Conservation (phyloP, 2,113 vertebrate species). For the Psilopsiagon aymara region DNA sequence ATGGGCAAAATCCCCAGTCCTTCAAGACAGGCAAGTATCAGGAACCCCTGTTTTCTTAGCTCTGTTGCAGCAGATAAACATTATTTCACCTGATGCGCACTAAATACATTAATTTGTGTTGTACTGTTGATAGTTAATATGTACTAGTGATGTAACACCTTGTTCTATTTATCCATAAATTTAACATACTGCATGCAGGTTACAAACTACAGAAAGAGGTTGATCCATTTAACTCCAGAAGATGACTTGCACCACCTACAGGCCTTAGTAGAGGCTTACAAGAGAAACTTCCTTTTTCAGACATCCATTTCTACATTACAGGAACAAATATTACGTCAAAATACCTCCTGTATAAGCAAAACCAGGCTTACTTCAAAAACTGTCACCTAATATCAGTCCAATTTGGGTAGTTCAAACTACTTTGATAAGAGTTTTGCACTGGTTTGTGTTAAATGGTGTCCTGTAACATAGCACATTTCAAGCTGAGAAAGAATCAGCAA, state of each 20-base stretch:
- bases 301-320: not conserved
- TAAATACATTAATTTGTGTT: not conserved
- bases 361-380: not conserved
- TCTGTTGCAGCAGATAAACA: not conserved
- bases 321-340: not conserved
- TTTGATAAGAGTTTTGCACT: not conserved
- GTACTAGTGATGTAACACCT: not conserved
- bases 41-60: not conserved
- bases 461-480: not conserved
- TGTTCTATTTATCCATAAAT: not conserved
- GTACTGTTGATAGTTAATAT: not conserved
- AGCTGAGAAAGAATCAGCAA: not conserved
- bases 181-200: not conserved
- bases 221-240: not conserved
- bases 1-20: not conserved
- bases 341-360: not conserved
- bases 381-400: not conserved
- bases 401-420: not conserved
- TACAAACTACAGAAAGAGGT: not conserved
- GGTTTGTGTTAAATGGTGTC: not conserved
- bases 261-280: not conserved
- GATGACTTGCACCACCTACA: conserved; percentile 55
- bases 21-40: not conserved
- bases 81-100: not conserved
- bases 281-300: not conserved